Conservation (phyloP, 2,797 vertebrate species). For the Myotis myotis region DNA sequence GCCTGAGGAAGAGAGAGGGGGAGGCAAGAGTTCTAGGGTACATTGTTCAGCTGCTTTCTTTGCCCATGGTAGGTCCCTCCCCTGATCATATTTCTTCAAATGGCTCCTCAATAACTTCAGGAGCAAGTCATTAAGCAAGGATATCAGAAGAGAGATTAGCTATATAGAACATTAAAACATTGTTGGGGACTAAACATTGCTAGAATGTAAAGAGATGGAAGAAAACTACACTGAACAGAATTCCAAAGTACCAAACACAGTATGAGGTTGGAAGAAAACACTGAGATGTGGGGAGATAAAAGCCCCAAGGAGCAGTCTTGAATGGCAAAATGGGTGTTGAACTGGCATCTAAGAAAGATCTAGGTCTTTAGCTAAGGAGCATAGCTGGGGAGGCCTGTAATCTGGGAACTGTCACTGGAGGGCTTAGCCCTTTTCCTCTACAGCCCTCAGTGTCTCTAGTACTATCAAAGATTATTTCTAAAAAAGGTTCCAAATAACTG, state of each 20-base stretch:
- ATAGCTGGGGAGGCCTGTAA: neutral
- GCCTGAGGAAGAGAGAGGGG: neutral
- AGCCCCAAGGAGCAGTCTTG: neutral
- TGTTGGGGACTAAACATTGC: neutral
- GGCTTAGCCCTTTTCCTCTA: neutral
- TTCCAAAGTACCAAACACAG: neutral
- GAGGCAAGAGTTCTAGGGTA: constrained; percentile 48
- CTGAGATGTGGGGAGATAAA: neutral
- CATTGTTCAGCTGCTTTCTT: constrained; percentile 56
- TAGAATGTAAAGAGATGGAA: neutral
- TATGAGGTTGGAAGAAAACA: neutral
- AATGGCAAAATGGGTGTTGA: neutral
- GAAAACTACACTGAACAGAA: neutral
- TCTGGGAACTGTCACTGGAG: neutral
- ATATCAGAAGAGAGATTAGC: neutral
- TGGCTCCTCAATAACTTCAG: neutral
- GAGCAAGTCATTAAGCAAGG: neutral
- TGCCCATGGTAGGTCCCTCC: neutral
- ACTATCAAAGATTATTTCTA: neutral
- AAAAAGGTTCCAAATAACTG: neutral
- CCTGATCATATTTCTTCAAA: neutral
- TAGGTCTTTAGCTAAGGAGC: neutral
- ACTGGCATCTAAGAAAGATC: neutral
- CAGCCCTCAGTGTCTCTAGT: neutral
- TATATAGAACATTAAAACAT: neutral